A percentile compares a stretch with the other conserved stretches of the same genome.
These are phyloP conservation scores for Capitulum mitella DNA, from an alignment of 2,888 invertebrate genomes.

Conservation along the genomic window DNA sequence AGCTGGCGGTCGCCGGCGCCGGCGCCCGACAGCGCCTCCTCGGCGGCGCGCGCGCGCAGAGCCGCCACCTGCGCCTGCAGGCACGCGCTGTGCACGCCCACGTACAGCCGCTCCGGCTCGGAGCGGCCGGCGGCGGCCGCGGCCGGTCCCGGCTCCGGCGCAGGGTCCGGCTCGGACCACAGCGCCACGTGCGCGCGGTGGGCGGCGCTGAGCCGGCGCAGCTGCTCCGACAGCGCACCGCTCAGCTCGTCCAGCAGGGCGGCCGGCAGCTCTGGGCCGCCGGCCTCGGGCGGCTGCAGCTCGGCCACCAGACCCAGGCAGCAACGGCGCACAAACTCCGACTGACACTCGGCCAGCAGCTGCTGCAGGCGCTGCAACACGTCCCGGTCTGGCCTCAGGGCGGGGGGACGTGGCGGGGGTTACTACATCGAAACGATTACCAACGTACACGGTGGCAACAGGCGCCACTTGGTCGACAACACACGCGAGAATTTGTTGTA, in stretches of 20 bases:
- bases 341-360: slow-evolving; percentile 12
- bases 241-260: neutral
- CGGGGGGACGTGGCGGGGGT: too few species aligned
- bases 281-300: neutral
- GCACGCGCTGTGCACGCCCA: slow-evolving; percentile 3
- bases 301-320: neutral
- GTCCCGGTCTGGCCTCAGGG: too few species aligned
- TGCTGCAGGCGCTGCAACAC: neutral
- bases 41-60: neutral
- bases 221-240: neutral
- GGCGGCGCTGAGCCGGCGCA: neutral
- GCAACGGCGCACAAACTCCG: slow-evolving; percentile 15
- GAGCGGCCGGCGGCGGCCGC: neutral
- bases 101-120: neutral
- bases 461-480: too few species aligned
- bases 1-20: neutral
- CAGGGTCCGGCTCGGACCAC: neutral
- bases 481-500: too few species aligned
- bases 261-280: neutral
- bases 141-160: neutral
- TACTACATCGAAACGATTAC: too few species aligned
- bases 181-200: neutral
- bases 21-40: neutral
- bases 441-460: too few species aligned
- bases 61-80: slow-evolving; percentile 21